phyloP scores from a whole-genome alignment of 2,797 vertebrate species.

The Tragelaphus oryx region DNA sequence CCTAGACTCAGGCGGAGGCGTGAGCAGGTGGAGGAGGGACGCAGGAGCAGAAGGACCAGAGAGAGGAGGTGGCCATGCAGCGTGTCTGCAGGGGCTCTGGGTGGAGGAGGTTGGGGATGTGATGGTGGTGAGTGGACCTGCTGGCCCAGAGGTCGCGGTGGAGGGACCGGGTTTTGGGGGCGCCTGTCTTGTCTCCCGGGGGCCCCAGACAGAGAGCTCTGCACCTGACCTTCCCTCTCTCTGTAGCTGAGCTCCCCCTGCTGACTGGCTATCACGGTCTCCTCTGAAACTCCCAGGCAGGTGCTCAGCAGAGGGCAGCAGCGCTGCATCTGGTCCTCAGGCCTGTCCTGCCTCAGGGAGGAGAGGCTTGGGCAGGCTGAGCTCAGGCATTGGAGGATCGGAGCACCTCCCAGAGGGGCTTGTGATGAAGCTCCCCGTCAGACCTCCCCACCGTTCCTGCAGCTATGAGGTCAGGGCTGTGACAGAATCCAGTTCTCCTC shows the following conservation, averaged over 20 bases:
- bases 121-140: background rate
- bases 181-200: accelerated
- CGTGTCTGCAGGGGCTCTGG: background rate
- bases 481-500: background rate
- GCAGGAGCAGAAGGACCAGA: background rate
- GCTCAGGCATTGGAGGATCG: background rate
- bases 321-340: background rate
- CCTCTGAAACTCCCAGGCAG: background rate
- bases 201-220: background rate
- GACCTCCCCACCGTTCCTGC: no score
- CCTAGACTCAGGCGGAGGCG: accelerated
- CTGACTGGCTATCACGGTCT: accelerated
- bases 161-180: background rate
- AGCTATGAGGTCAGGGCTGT: background rate
- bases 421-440: background rate
- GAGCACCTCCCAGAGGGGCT: background rate
- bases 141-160: background rate
- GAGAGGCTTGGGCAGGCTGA: background rate
- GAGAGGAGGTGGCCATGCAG: background rate
- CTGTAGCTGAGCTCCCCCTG: background rate
- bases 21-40: background rate
- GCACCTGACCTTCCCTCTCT: background rate
- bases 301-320: background rate
- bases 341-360: background rate
- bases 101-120: background rate